A percentile compares a stretch with the other conserved stretches of the same genome.
Conservation (phyloP, 2,888 invertebrate genomes). For the Ennomos quercinarius region DNA sequence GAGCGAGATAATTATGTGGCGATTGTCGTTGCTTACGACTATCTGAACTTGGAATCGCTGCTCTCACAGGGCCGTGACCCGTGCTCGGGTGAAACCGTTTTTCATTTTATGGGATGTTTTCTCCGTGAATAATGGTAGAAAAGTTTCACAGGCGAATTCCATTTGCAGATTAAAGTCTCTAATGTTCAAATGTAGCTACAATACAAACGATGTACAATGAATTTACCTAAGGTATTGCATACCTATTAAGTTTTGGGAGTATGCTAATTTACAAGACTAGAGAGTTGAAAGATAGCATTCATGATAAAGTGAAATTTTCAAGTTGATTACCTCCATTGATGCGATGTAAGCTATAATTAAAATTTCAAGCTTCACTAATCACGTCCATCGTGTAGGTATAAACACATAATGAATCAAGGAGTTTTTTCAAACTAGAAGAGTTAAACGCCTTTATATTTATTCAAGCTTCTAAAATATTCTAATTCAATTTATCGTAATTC, state of each 20-base stretch:
- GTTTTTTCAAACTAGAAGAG: slow-evolving; percentile 5
- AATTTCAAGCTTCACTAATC: slow-evolving; percentile 33
- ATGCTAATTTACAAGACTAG: slow-evolving; percentile 29
- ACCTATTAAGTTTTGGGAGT: slow-evolving; percentile 21
- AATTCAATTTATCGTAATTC: no score
- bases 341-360: slow-evolving; percentile 31
- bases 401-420: slow-evolving; percentile 22
- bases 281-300: slow-evolving; percentile 35
- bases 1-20: slow-evolving; percentile 79
- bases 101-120: slow-evolving; percentile 76
- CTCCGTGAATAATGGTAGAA: slow-evolving; percentile 67
- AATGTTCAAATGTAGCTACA: slow-evolving; percentile 42
- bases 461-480: no score
- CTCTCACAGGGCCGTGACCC: slow-evolving; percentile 79
- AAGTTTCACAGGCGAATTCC: slow-evolving; percentile 57
- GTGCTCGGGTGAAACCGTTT: slow-evolving; percentile 77
- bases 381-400: slow-evolving; percentile 15
- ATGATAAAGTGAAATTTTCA: slow-evolving; percentile 35
- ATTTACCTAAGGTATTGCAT: no score
- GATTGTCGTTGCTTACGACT: slow-evolving; percentile 74
- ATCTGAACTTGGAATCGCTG: slow-evolving; percentile 81
- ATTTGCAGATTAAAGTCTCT: slow-evolving; percentile 44
- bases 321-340: slow-evolving; percentile 25
- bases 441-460: slow-evolving; percentile 11
- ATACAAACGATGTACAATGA: slow-evolving; percentile 41